Conservation (phyloP, 2,888 invertebrate genomes). For the Subacronicta megacephala region DNA sequence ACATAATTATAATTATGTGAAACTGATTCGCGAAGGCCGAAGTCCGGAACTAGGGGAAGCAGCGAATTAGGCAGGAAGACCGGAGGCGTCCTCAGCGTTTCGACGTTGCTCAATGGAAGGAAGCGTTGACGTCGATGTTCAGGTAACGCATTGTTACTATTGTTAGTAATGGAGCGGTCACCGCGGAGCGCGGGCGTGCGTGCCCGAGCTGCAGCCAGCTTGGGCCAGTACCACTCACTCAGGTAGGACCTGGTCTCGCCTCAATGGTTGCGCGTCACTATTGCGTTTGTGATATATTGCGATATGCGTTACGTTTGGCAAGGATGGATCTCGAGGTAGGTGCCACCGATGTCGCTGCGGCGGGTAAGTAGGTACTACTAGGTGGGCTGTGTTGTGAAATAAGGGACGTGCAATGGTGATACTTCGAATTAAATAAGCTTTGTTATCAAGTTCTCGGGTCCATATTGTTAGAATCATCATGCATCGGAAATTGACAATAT, state of each 20-base stretch:
- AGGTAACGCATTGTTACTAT: slow-evolving; percentile 41
- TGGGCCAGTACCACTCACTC: slow-evolving; percentile 48
- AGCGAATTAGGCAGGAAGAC: slow-evolving; percentile 47
- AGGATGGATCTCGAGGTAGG: slow-evolving; percentile 30
- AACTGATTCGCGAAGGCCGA: slow-evolving; percentile 62
- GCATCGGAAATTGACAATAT: no score
- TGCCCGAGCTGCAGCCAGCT: slow-evolving; percentile 44
- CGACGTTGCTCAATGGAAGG: slow-evolving; percentile 70
- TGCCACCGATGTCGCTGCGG: slow-evolving; percentile 6
- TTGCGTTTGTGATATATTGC: slow-evolving; percentile 48
- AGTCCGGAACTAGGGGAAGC: slow-evolving; percentile 65
- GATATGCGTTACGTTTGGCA: slow-evolving; percentile 23
- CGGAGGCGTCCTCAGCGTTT: slow-evolving; percentile 39
- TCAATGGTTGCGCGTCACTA: slow-evolving; percentile 21
- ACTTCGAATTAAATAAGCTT: neutral
- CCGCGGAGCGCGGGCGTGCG: slow-evolving; percentile 52
- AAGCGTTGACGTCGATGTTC: slow-evolving; percentile 53
- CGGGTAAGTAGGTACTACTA: slow-evolving; percentile 41
- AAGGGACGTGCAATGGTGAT: slow-evolving; percentile 9
- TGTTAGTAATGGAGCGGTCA: slow-evolving; percentile 51
- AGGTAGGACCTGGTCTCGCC: slow-evolving; percentile 52
- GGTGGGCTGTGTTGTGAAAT: slow-evolving; percentile 25
- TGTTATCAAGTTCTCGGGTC: neutral
- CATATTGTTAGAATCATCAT: no score
- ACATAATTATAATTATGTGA: slow-evolving; percentile 52